A percentile compares a stretch with the other conserved stretches of the same genome.
These are phyloP conservation scores for Lophura nycthemera DNA, from an alignment of 2,113 vertebrate species.

Conservation along the genomic window DNA sequence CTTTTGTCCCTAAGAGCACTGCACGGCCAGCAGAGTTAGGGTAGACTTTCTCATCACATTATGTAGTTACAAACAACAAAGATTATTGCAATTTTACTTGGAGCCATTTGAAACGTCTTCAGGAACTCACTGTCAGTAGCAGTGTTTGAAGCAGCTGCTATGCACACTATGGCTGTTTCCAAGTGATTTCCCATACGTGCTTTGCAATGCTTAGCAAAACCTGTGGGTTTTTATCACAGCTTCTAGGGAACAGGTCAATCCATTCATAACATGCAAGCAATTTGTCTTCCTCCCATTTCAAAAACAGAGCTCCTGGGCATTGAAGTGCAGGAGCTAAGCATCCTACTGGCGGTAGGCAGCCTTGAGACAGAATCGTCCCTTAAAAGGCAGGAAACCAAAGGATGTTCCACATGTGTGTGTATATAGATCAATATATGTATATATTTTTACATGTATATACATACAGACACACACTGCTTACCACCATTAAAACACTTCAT, in stretches of 20 bases:
- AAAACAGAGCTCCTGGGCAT: not conserved
- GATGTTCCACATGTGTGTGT: not conserved
- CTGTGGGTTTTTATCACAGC: not conserved
- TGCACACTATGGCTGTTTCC: not conserved
- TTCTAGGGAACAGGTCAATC: not conserved
- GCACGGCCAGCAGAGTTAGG: not conserved
- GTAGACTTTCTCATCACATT: not conserved
- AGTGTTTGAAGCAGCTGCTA: conserved; percentile 20
- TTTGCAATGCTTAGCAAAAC: not conserved
- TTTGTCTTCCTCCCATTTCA: not conserved
- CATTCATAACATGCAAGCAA: not conserved
- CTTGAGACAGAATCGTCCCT: not conserved
- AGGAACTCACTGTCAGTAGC: conserved; percentile 4
- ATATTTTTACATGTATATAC: conserved; percentile 43
- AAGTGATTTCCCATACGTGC: not conserved
- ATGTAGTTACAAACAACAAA: not conserved
- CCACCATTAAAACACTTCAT: conserved; percentile 62
- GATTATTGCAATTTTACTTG: not conserved
- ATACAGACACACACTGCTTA: not conserved
- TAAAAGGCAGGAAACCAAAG: conserved; percentile 58
- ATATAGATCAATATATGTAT: conserved; percentile 1
- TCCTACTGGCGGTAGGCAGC: not conserved
- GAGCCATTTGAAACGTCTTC: conserved; percentile 8
- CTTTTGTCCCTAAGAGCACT: not conserved
- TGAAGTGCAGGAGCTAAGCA: not conserved